Evolutionary conservation across 1,140 invertebrate species (phyloP), one percentile per base, ranked within the genome.

Genomic region (Drosophila watanabei): DNA sequence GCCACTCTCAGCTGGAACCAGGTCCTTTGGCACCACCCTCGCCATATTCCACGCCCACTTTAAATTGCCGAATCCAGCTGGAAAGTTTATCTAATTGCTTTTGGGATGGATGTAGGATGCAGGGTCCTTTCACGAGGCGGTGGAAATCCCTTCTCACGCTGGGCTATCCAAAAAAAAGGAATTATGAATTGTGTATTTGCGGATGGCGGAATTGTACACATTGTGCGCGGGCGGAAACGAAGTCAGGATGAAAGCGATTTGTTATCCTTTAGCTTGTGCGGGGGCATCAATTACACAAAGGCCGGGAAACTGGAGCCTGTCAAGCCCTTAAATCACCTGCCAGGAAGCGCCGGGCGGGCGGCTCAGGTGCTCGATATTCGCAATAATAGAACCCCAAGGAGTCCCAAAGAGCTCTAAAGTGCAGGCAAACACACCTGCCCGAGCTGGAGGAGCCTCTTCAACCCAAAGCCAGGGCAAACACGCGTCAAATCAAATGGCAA

Each of bases 31-130:
- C 20, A 10, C 11, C 49, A 35, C 54, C 32, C 54, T 3, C 28
- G 24, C 18, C 52, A 33, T 61, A 60, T 37, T 37, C 45, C 9
- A 69, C 76, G 18, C 54, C 78, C 66, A 56, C 66, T 79, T 71
- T 69, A 82, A 82, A 90, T 76, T 89, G 78, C 69, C 66, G 73
- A 59, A 73, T 77, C 78, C 63, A 75, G 80, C 73, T 87, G 65
- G 62, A 81, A 63, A 66, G 80, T 80, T 87, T 79, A 88, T 88
- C 85, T 89, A 89, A 89, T 89, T 89, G 85, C 85, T 89, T 89
- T 89, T 63, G 24, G 33, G 18, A 52, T 18, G 49, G 35, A 16
- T 18, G 28, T n/a, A 32, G 30, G 63, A 35, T 6, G 18, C 64
- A 14, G 30, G 45, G 30, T 60, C 33, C 37, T 72, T 41, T 16